Evolutionary conservation across 2,797 vertebrate genomes (phyloP).

Genomic region (Adelosebastes latens): DNA sequence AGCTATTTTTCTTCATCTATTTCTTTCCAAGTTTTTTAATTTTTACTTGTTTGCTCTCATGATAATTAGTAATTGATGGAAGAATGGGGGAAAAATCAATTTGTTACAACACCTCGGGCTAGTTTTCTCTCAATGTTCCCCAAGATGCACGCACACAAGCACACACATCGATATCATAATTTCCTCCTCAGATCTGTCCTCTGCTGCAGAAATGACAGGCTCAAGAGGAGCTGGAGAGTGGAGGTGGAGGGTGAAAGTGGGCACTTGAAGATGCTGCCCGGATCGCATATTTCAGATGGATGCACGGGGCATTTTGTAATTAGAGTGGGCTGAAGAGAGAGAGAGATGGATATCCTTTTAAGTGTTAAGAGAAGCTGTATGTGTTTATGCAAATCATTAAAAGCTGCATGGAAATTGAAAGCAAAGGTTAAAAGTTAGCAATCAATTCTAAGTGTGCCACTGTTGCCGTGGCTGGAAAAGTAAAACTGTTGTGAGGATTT

Average conservation of each 20-base stretch:
- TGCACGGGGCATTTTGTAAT: slow-evolving; percentile 28
- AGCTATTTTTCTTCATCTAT: neutral
- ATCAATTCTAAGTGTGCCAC: neutral
- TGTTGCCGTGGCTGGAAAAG: neutral
- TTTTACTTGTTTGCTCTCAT: slow-evolving; percentile 1
- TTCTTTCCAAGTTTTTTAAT: neutral
- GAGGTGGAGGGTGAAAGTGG: slow-evolving; percentile 43
- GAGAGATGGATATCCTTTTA: slow-evolving; percentile 5
- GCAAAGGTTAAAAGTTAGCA: slow-evolving; percentile 6
- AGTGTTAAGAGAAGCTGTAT: neutral
- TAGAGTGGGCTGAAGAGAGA: slow-evolving; percentile 18
- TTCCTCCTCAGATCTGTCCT: neutral
- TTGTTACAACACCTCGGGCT: neutral
- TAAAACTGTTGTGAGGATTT: neutral
- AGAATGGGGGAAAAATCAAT: slow-evolving; percentile 1
- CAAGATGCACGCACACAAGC: neutral
- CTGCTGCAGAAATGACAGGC: neutral
- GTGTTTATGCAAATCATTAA: slow-evolving; percentile 18
- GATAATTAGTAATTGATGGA: slow-evolving; percentile 4
- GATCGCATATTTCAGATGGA: slow-evolving; percentile 29
- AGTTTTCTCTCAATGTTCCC: neutral
- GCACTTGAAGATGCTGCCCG: slow-evolving; percentile 18
- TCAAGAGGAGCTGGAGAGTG: slow-evolving; percentile 17
- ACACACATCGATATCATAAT: neutral
- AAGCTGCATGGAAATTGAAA: slow-evolving; percentile 1